Percentiles rank a stretch among this genome's conserved stretches.
Conservation (phyloP, 2,797 vertebrate genomes). For the Danionella dracula region DNA sequence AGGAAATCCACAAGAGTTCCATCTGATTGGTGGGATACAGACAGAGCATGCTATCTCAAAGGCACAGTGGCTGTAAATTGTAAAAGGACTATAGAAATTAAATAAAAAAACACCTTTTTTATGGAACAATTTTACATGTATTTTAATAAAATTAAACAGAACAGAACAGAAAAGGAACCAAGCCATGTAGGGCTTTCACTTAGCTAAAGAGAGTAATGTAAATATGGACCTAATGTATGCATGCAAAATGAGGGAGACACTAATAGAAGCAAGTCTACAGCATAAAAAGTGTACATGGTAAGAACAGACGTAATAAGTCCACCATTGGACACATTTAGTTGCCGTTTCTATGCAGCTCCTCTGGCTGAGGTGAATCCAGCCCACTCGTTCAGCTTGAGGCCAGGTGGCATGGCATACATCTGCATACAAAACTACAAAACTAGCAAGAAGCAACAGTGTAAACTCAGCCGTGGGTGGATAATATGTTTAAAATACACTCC, state of each 20-base stretch:
- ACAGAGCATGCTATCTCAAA: too few relatives aligned
- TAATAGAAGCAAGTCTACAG: constrained; percentile 36
- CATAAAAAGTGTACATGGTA: constrained; percentile 17
- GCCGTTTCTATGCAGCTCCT: constrained; percentile 13
- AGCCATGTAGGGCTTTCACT: too few relatives aligned
- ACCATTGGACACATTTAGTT: constrained; percentile 36
- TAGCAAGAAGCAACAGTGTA: constrained; percentile 14
- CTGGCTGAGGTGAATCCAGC: constrained; percentile 10
- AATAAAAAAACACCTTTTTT: too few relatives aligned
- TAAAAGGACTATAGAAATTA: too few relatives aligned
- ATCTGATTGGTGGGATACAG: too few relatives aligned
- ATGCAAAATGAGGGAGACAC: constrained; percentile 22
- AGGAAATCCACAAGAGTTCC: too few relatives aligned
- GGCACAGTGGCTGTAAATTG: too few relatives aligned
- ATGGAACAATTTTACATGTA: too few relatives aligned
- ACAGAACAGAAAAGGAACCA: too few relatives aligned
- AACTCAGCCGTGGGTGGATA: constrained; percentile 18
- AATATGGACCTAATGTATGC: background rate
- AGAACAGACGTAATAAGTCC: constrained; percentile 36
- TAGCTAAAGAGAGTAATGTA: too few relatives aligned
- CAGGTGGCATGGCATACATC: constrained; percentile 24
- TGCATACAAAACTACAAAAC: background rate
- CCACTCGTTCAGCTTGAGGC: constrained; percentile 19
- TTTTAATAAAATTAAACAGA: too few relatives aligned
- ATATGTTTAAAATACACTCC: constrained; percentile 2